Evolutionary conservation across 1,140 invertebrate species (phyloP).

Genomic region (Lasaia peninsularis): DNA sequence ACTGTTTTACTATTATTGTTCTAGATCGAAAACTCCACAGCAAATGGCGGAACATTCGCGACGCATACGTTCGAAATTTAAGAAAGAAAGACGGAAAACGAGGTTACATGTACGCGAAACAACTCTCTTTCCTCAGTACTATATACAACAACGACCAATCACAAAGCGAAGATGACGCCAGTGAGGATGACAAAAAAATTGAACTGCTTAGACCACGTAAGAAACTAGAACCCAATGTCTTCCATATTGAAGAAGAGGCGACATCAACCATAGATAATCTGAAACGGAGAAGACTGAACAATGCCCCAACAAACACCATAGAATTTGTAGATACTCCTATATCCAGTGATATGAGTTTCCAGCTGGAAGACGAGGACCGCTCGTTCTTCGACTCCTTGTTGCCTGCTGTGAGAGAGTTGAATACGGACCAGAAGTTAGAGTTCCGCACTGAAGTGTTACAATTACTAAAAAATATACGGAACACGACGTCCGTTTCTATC

Average conservation of each 20-base stretch:
- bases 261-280: constrained; percentile 35
- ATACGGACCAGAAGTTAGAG: constrained; percentile 48
- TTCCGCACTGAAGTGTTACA: constrained; percentile 44
- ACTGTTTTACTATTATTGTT: constrained; percentile 1
- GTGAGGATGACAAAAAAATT: constrained; percentile 28
- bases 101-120: constrained; percentile 43
- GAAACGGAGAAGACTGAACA: constrained; percentile 31
- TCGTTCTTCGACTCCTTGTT: constrained; percentile 49
- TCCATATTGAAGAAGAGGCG: constrained; percentile 7
- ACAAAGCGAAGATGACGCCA: constrained; percentile 35
- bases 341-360: not conserved
- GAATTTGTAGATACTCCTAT: constrained; percentile 35
- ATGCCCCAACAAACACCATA: constrained; percentile 24
- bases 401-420: constrained; percentile 41
- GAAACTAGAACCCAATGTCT: not conserved
- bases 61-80: constrained; percentile 47
- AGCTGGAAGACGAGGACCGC: constrained; percentile 42
- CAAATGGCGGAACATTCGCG: constrained; percentile 59
- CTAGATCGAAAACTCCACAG: constrained; percentile 44
- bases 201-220: not conserved
- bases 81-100: constrained; percentile 33
- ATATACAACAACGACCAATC: constrained; percentile 33
- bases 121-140: constrained; percentile 42
- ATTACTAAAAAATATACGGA: constrained; percentile 19
- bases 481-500: no score